Base-by-base conservation (phyloP, 2,888 invertebrate species). In the Lochmaea crataegi region DNA sequence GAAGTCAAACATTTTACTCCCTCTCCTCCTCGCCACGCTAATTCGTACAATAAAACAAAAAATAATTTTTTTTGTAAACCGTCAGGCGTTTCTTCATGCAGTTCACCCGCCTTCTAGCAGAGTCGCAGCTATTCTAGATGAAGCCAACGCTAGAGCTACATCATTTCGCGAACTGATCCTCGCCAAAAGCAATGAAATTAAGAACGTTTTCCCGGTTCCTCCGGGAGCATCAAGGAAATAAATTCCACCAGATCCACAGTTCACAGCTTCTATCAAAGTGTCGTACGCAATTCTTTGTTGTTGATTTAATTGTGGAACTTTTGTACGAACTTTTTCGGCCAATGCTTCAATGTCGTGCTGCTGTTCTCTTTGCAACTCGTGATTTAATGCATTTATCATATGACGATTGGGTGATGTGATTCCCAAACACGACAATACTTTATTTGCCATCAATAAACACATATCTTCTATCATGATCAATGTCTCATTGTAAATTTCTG, bases 161-260 rank as follows among this genome's bases (percentile, higher is more conserved):
- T 67, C 42, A 16, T 42, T 41, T 12, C 42, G 14, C 65, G 32
- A 53, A 2, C 53, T 14, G 12, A 65, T 65, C 38, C 48, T 42
- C 9, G 58, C 68, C 32, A 68, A 60, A 60, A 61, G 42, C 51
- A 72, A 66, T 60, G 65, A 65, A n/a, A 72, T 68, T 16, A 74
- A 42, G 53, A 69, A 72, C 22, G 72, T 76, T 67, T 76, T 76
- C 18, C 65, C 73, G 9, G 76, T 75, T 9, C 73, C 72, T 16
- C 74, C 73, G 0, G 74, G 73, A 68, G 72, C 76, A 65, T 72
- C 72, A 5, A 74, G 42, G 51, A 73, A 73, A 11, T 63, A 73
- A 26, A 75, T 41, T 51, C 63, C 42, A 18, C 71, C 75, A 22
- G 60, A n/a, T 48, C 53, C 63, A 16, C 12, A 18, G 5, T 38